Percentiles rank a stretch among this genome's conserved stretches.
Conservation (phyloP, 2,797 vertebrate genomes). For the Chrosomus eos region DNA sequence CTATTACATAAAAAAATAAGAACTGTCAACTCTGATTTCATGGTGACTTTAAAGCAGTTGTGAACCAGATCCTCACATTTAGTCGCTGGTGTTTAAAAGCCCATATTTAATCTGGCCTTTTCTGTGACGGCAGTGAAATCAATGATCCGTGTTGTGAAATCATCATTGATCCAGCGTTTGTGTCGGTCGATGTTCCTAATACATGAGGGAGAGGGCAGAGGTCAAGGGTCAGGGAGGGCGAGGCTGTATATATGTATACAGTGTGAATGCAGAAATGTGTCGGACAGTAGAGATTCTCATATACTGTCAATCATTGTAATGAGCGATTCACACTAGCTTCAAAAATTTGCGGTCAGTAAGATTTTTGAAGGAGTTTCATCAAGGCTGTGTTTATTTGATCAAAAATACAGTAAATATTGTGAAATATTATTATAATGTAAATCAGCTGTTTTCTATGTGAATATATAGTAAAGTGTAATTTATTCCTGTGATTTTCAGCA, state of each 20-base stretch:
- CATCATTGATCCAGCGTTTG: slow-evolving; percentile 49
- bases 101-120: slow-evolving; percentile 53
- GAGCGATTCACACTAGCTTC: background rate
- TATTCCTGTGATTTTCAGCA: no score
- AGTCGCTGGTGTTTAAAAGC: slow-evolving; percentile 37
- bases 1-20: background rate
- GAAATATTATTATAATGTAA: background rate
- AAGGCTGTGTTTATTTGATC: background rate
- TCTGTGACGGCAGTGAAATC: slow-evolving; percentile 46
- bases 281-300: no score
- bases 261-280: background rate
- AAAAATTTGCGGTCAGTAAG: background rate
- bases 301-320: background rate
- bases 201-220: slow-evolving; percentile 17
- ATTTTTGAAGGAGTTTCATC: background rate
- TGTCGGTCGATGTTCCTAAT: background rate
- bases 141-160: slow-evolving; percentile 29
- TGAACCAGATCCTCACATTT: background rate
- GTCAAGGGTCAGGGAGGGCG: slow-evolving; percentile 42
- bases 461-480: background rate
- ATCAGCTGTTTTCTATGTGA: background rate
- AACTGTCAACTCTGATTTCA: background rate
- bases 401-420: background rate
- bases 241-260: background rate
- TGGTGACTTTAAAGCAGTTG: background rate